These are phyloP conservation scores for Bufo bufo DNA, from an alignment of 2,113 vertebrate species.

Conservation along the genomic window DNA sequence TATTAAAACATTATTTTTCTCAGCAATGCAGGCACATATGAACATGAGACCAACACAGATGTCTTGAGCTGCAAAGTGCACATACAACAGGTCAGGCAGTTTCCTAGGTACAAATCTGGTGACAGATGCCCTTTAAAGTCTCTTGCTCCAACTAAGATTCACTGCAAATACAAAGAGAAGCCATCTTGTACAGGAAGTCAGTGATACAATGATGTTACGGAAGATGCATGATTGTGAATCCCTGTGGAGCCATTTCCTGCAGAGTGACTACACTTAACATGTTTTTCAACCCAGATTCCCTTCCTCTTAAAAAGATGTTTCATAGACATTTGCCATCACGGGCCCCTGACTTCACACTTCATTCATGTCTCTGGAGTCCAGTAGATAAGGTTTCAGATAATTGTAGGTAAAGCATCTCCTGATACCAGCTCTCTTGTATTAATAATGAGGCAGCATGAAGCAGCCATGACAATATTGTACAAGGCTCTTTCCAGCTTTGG, in stretches of 20 bases:
- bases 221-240: background rate
- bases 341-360: background rate
- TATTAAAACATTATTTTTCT: too few species aligned
- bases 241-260: background rate
- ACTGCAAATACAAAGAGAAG: background rate
- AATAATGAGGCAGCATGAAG: conserved; percentile 10
- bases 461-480: background rate
- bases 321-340: background rate
- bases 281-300: background rate
- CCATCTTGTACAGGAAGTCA: background rate
- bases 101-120: too few species aligned
- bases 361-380: background rate
- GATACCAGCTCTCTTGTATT: conserved; percentile 1
- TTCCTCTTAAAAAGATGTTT: background rate
- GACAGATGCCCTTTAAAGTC: too few species aligned
- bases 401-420: conserved; percentile 15
- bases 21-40: too few species aligned
- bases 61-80: too few species aligned
- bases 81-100: too few species aligned
- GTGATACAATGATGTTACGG: background rate
- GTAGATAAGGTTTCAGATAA: conserved; percentile 10
- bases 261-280: background rate
- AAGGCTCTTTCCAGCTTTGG: background rate
- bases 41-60: too few species aligned
- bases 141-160: background rate